Base-by-base conservation (phyloP, 2,113 vertebrate species). In the Tonatia bakeri region DNA sequence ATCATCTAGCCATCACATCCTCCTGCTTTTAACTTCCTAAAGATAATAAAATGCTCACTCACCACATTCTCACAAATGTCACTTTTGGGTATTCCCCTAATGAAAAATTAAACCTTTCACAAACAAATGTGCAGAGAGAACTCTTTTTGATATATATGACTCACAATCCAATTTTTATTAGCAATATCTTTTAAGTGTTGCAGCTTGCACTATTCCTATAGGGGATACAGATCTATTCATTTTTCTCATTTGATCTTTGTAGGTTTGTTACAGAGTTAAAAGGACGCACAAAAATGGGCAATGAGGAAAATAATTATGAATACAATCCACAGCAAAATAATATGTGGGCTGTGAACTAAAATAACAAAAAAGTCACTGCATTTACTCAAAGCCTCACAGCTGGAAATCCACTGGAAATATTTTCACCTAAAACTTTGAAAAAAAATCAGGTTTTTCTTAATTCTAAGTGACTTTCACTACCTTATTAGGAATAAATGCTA, bases 91-190 rank as follows among this genome's bases (percentile, higher is more conserved):
- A 80, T 85, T 84, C 43, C 77, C 52, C 91, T 80, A 91, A 95
- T 2, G 2, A 89, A 97, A 77, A 4, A 10, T 45, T 88, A 95
- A 95, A 50, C n/a, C 65, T 67, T 97, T 97, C 47, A 75, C 36
- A 96, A 87, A 47, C 22, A 94, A 82, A 87, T 87, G 36, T 81
- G 83, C 87, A 89, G 26, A n/a, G 84, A 93, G 75, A 94, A 95
- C 65, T 87, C 87, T 95, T 54, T 90, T 87, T 97, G 79, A 91
- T 7, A 4, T n/a, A n/a, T 47, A 91, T 43, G 86, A 87, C 14
- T 84, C 33, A 85, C 84, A 96, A 94, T 89, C 88, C 97, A 94
- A 1, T 87, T 90, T 96, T 97, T 97, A 97, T 4, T 93, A 73
- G 90, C 93, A 96, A 83, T 96, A 97, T 90, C 91, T 85, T 75